Evolutionary conservation across 1,140 invertebrate genomes (phyloP), one percentile per base, ranked within the genome.

Genomic region (Parasteatoda tepidariorum): DNA sequence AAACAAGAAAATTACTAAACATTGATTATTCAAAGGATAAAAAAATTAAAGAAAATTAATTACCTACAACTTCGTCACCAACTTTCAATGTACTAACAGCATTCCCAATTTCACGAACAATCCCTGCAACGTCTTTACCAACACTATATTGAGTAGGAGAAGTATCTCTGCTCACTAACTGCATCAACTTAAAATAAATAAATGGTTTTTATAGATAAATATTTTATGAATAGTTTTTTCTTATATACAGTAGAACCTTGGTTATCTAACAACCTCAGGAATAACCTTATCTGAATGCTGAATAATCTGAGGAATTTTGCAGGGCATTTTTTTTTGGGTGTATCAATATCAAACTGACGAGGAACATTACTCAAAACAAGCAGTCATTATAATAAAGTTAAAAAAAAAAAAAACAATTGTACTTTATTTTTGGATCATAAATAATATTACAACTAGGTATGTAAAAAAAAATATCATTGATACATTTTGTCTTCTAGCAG

Each of bases 51-150:
- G 31, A 67, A 28, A 26, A 30, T 13, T 79, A 75, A 71, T 68
- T 87, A 90, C 90, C 90, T 59, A 89, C 89, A 84, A 91, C 89
- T 76, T 88, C 86, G 86, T 90, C 90, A n/a, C 89, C 90, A 26
- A 86, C 85, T 55, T 87, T 87, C 11, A 90, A 84, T 61, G 88
- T 88, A 18, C 88, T 89, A 15, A 91, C 90, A 84, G 87, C 87
- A 24, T 87, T 82, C 11, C 90, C 90, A 73, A 89, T 82, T 33
- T 87, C 86, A 34, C 87, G 86, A 1, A 91, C 87, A 64, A 89
- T 85, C 5, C 90, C 90, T 79, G 89, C 86, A 18, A 91, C 87
- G 74, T 90, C 90, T 73, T 89, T 88, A 11, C 90, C 90, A 26
- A 89, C 88, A 84, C 86, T 85, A 31, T 88, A 87, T 88, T 79